These are phyloP conservation scores for Melanocharis versteri DNA, from an alignment of 2,113 vertebrate genomes.

Conservation along the genomic window DNA sequence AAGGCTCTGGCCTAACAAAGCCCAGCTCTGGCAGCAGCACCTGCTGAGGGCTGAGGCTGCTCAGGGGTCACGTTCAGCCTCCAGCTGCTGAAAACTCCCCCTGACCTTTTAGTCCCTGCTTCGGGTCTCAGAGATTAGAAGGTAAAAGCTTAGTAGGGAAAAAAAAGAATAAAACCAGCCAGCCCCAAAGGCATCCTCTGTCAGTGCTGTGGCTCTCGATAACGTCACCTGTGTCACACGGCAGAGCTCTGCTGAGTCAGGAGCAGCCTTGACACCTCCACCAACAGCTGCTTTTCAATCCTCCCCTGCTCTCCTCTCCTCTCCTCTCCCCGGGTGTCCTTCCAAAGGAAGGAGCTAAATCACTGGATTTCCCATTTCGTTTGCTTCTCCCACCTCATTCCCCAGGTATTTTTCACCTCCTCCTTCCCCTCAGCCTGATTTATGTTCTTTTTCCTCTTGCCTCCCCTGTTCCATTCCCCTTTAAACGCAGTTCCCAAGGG, in stretches of 20 bases:
- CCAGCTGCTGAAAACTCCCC: background rate
- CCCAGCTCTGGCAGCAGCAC: background rate
- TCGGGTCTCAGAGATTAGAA: background rate
- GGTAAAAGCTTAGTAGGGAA: background rate
- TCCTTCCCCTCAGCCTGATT: background rate
- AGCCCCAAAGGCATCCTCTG: background rate
- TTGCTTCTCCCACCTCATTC: background rate
- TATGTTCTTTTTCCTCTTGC: background rate
- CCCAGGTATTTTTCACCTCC: background rate
- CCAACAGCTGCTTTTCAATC: background rate
- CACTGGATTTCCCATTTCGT: background rate
- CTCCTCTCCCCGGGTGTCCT: background rate
- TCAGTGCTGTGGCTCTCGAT: background rate
- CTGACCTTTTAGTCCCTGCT: background rate
- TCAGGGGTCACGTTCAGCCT: background rate
- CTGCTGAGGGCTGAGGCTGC: background rate
- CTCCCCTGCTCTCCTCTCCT: background rate
- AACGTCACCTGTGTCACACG: background rate
- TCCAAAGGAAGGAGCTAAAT: background rate
- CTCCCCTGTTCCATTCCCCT: background rate
- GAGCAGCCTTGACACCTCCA: background rate
- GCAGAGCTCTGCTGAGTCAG: slow-evolving; percentile 30
- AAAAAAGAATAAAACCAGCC: background rate
- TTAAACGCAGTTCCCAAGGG: background rate
- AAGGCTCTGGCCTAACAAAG: background rate